Percentiles rank a stretch among this genome's conserved stretches.
These are phyloP conservation scores for Bedellia somnulentella DNA, from an alignment of 2,888 invertebrate genomes.

Conservation along the genomic window DNA sequence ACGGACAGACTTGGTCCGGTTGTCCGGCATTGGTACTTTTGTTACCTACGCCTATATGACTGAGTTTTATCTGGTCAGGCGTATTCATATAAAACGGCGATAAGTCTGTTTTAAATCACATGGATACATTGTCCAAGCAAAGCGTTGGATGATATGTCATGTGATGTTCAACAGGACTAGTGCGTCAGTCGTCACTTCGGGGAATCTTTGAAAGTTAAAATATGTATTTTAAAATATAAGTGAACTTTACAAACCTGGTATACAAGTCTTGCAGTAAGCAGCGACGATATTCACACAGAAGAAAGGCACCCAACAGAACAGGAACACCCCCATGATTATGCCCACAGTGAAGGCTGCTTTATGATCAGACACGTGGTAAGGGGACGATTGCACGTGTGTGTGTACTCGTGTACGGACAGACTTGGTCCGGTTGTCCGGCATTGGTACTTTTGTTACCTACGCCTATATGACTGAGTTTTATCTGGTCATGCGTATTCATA, in stretches of 20 bases:
- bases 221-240: too few species aligned
- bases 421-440: constrained; percentile 64
- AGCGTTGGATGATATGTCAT: too few species aligned
- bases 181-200: too few species aligned
- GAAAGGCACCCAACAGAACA: constrained; percentile 98
- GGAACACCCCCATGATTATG: constrained; percentile 98
- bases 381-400: constrained; percentile 68
- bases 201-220: too few species aligned
- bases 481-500: too few species aligned
- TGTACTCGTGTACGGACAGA: constrained; percentile 61
- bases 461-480: too few species aligned
- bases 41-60: constrained; percentile 90
- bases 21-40: constrained; percentile 71
- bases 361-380: constrained; percentile 93
- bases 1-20: constrained; percentile 63
- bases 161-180: too few species aligned
- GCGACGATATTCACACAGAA: constrained; percentile 97
- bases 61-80: too few species aligned
- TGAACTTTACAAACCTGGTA: constrained; percentile 81
- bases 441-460: constrained; percentile 78
- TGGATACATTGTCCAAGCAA: too few species aligned
- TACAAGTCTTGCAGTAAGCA: constrained; percentile 94
- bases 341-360: constrained; percentile 98
- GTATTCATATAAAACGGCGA: too few species aligned
- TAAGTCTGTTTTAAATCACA: too few species aligned